These are phyloP conservation scores for Vulpes vulpes DNA, from an alignment of 2,113 vertebrate genomes.

Conservation along the genomic window DNA sequence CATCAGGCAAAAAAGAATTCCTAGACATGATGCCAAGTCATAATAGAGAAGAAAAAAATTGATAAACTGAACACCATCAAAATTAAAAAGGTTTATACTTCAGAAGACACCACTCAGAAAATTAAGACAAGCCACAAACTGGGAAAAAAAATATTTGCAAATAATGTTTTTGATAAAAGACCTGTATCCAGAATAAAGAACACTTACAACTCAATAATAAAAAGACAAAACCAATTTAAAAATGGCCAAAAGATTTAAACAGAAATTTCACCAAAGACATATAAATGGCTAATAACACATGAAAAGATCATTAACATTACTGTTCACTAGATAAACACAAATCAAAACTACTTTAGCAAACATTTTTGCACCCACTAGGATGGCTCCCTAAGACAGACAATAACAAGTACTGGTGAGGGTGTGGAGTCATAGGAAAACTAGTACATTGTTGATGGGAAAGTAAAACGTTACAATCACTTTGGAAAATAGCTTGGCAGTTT, in stretches of 20 bases:
- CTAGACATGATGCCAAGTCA: background rate
- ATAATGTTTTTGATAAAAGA: constrained; percentile 9
- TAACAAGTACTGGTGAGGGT: background rate
- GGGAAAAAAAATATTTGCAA: background rate
- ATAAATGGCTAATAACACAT: background rate
- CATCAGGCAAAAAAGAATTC: background rate
- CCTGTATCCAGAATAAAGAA: background rate
- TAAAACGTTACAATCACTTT: background rate
- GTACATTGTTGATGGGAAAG: background rate
- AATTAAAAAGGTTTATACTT: background rate
- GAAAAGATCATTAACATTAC: background rate
- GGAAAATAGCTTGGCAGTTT: background rate
- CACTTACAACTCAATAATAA: background rate
- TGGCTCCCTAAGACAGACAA: background rate
- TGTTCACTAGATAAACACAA: background rate
- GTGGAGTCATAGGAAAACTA: background rate
- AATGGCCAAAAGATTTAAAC: background rate
- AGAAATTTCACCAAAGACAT: background rate
- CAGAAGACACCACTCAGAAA: background rate
- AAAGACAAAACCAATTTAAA: background rate
- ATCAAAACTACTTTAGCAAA: background rate
- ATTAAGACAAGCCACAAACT: background rate
- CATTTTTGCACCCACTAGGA: background rate
- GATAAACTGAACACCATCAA: background rate
- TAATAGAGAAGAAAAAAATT: background rate